Conservation (phyloP, 2,797 vertebrate genomes). For the Meriones psammophilus region DNA sequence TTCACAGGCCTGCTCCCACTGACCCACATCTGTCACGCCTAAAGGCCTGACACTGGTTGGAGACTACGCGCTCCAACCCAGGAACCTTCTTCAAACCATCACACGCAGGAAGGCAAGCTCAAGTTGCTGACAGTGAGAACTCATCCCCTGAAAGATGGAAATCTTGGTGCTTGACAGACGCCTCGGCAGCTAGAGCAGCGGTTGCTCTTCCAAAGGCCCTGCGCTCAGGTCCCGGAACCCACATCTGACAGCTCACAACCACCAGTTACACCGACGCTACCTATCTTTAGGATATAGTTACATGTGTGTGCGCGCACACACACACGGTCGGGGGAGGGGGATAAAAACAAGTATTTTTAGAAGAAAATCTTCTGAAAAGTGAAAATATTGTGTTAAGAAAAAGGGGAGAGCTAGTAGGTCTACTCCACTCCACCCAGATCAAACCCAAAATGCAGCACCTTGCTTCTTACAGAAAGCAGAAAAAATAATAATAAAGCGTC, state of each 20-base stretch:
- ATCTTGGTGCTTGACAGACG: neutral
- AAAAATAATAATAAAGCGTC: neutral
- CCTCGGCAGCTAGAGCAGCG: neutral
- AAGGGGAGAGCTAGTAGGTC: neutral
- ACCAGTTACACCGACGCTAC: neutral
- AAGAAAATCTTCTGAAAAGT: neutral
- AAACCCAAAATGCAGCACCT: neutral
- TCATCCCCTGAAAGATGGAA: neutral
- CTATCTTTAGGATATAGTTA: neutral
- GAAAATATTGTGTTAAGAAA: neutral
- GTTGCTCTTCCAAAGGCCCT: neutral
- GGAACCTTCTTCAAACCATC: neutral
- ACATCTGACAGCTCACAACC: neutral
- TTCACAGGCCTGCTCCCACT: neutral
- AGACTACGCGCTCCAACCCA: neutral
- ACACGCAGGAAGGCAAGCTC: neutral
- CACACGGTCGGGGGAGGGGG: rapidly evolving
- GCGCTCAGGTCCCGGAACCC: neutral
- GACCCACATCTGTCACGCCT: neutral
- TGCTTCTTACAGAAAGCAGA: neutral
- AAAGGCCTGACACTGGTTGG: neutral
- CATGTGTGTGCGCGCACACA: rapidly evolving
- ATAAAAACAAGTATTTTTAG: neutral
- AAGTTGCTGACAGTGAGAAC: neutral
- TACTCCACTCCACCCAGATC: neutral